Evolutionary conservation across 53 echinoderm and acorn worm species (phyloP).

Genomic region (Hippasteria phrygiana): DNA sequence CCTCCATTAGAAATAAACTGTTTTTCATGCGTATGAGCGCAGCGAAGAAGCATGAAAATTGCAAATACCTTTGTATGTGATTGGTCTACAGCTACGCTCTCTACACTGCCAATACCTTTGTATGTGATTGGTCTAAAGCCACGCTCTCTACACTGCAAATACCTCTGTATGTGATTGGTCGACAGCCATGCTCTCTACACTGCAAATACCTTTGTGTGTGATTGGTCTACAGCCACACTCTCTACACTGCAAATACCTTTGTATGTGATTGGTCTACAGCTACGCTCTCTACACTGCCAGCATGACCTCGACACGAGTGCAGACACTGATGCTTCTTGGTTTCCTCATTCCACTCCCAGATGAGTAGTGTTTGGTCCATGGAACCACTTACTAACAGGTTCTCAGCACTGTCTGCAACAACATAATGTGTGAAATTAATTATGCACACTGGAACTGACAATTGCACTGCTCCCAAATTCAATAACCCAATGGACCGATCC

Average conservation of each 20-base stretch:
- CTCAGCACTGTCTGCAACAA: conserved; percentile 69
- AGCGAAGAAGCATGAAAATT: too few relatives aligned
- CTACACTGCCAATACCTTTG: conserved; percentile 74
- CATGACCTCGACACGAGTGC: conserved; percentile 88
- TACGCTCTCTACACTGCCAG: conserved; percentile 88
- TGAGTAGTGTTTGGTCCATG: conserved; percentile 92
- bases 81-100: conserved; percentile 78
- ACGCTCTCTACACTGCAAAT: not conserved
- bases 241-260: conserved; percentile 58
- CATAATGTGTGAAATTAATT: not conserved
- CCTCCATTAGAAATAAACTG: too few relatives aligned
- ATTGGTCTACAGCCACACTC: not conserved
- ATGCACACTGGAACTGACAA: too few relatives aligned
- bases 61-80: too few relatives aligned
- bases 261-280: conserved; percentile 79
- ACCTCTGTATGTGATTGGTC: too few relatives aligned
- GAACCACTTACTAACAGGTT: conserved; percentile 85
- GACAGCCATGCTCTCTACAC: too few relatives aligned
- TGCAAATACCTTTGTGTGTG: too few relatives aligned
- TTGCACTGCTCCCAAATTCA: not conserved
- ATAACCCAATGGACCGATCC: too few relatives aligned
- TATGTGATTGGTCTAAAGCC: too few relatives aligned
- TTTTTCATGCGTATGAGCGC: too few relatives aligned
- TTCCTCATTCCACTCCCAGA: conserved; percentile 90
- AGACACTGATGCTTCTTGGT: conserved; percentile 68